Conservation (phyloP, 2,113 vertebrate genomes). For the Oxyruncus cristatus region DNA sequence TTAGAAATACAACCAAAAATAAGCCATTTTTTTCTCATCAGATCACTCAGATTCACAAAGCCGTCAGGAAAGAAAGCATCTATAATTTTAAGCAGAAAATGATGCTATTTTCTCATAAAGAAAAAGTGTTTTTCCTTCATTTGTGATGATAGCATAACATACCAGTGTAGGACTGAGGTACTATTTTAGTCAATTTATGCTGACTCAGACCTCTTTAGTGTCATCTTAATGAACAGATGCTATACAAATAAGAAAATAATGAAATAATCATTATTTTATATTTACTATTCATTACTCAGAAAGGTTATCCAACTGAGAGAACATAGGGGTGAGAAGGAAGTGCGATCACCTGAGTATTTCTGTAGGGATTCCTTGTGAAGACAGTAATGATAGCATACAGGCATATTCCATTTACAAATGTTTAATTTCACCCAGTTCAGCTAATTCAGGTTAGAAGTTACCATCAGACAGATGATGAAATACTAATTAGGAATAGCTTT, state of each 20-base stretch:
- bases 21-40: neutral
- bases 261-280: slow-evolving; percentile 5
- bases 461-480: slow-evolving; percentile 27
- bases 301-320: neutral
- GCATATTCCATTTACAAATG: slow-evolving; percentile 5
- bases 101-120: neutral
- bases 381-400: neutral
- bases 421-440: slow-evolving; percentile 37
- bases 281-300: slow-evolving; percentile 11
- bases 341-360: neutral
- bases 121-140: neutral
- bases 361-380: neutral
- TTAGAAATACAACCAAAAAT: neutral
- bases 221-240: neutral
- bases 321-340: neutral
- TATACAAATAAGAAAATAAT: neutral
- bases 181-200: neutral
- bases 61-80: neutral
- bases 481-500: slow-evolving; percentile 62
- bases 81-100: neutral
- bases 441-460: slow-evolving; percentile 36
- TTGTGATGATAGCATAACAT: neutral
- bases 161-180: neutral
- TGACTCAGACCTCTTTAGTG: neutral
- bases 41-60: neutral